Conservation (phyloP, 1,140 invertebrate genomes). For the Euwallacea fornicatus region DNA sequence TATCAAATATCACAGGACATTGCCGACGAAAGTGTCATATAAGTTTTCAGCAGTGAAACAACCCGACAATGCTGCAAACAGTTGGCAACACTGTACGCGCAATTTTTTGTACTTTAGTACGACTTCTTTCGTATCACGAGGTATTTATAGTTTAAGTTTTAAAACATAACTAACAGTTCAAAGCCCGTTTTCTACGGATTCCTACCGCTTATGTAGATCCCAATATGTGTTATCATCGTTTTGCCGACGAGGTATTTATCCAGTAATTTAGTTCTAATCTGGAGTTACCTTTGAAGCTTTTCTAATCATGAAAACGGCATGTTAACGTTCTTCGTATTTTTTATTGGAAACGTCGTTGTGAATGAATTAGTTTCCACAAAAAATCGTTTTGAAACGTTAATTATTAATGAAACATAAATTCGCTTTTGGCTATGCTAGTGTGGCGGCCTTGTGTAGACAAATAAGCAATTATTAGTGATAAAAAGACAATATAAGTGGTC, state of each 20-base stretch:
- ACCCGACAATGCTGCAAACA: conserved; percentile 26
- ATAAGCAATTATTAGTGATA: no score
- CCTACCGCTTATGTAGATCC: conserved; percentile 32
- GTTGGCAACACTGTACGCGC: conserved; percentile 41
- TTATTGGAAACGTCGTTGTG: no score
- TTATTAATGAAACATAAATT: no score
- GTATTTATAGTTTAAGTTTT: conserved; percentile 40
- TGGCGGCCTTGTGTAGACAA: no score
- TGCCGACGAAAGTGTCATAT: conserved; percentile 22
- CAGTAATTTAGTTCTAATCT: conserved; percentile 19
- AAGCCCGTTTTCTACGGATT: conserved; percentile 22
- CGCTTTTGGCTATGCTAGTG: no score
- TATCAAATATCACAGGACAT: conserved; percentile 24
- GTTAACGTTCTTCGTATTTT: no score
- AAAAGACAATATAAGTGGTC: no score
- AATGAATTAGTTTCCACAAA: no score
- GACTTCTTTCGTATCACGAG: conserved; percentile 36
- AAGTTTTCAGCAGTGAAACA: conserved; percentile 46
- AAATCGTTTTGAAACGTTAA: no score
- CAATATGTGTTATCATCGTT: conserved; percentile 30
- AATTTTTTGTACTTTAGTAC: conserved; percentile 44
- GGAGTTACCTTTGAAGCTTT: conserved; percentile 19
- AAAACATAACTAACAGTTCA: conserved; percentile 17
- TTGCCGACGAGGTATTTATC: conserved; percentile 40
- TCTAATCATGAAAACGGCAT: no score